Evolutionary conservation across 1,140 invertebrate genomes (phyloP).

Genomic region (Papilio polyxenes): DNA sequence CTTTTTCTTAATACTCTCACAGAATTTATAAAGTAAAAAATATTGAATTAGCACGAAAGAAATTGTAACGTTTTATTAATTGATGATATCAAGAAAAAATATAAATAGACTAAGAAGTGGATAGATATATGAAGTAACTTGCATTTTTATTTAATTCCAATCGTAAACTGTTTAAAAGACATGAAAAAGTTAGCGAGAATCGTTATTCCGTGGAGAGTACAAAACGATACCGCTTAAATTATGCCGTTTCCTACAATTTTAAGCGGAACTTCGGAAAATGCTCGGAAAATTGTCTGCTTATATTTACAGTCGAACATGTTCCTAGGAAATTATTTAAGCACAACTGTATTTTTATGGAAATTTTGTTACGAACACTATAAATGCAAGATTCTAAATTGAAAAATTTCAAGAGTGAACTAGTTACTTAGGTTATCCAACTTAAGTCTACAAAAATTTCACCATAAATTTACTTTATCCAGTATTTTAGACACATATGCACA

Average conservation of each 20-base stretch:
- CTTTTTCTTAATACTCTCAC: no score
- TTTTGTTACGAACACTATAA: not conserved
- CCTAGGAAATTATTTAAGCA: not conserved
- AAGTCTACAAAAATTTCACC: no score
- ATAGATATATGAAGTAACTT: not conserved
- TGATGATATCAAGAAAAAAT: not conserved
- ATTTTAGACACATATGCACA: no score
- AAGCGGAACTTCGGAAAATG: conserved; percentile 4
- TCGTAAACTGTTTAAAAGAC: not conserved
- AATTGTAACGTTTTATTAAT: no score
- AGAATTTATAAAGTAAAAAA: no score
- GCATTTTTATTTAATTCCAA: conserved; percentile 10
- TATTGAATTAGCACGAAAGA: no score
- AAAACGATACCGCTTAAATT: conserved; percentile 24
- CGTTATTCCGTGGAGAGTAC: conserved; percentile 1
- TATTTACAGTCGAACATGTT: conserved; percentile 25
- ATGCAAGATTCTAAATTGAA: not conserved
- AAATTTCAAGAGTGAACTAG: not conserved
- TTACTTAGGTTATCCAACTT: not conserved
- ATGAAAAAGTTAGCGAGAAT: conserved; percentile 11
- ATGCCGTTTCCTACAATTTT: conserved; percentile 19
- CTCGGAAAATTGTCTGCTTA: conserved; percentile 11
- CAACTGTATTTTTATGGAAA: not conserved
- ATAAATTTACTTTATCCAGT: no score
- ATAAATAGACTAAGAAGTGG: not conserved